A percentile compares a stretch with the other conserved stretches of the same genome.
Evolutionary conservation across 2,797 vertebrate species (phyloP).

Genomic region (Rallus crepitans): DNA sequence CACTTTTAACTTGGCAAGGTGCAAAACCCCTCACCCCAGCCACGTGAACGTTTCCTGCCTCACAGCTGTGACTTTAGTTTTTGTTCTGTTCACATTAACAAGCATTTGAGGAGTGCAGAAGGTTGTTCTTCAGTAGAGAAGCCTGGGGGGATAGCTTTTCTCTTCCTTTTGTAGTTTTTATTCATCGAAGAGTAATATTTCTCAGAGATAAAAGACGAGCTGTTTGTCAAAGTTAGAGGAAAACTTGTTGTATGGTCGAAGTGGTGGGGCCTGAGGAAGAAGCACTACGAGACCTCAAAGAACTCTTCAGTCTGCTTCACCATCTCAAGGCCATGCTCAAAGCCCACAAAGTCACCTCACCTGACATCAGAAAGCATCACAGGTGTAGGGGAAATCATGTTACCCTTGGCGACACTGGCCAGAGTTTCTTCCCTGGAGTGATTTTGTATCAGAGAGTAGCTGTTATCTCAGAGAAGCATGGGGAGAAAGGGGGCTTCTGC

Average conservation of each 20-base stretch:
- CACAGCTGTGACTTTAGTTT: neutral
- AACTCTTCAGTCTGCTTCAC: neutral
- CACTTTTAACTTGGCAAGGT: neutral
- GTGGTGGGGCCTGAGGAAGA: neutral
- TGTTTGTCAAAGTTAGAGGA: neutral
- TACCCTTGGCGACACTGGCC: neutral
- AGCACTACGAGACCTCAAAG: fast-evolving
- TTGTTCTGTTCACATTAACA: neutral
- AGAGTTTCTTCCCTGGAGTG: neutral
- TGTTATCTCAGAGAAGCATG: neutral
- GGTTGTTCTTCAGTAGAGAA: neutral
- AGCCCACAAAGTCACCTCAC: neutral
- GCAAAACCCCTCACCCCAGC: neutral
- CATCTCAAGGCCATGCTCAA: neutral
- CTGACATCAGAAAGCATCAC: neutral
- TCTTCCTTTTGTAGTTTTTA: constrained; percentile 16
- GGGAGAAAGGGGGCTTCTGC: neutral
- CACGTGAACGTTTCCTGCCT: neutral
- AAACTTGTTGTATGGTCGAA: neutral
- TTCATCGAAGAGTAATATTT: constrained; percentile 9
- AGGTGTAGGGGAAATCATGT: fast-evolving
- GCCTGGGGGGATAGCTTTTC: neutral
- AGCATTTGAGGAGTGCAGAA: neutral
- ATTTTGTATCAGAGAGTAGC: fast-evolving
- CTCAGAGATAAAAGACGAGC: neutral